Percentiles rank a stretch among this genome's conserved stretches.
Conservation (phyloP, 2,113 vertebrate genomes). For the Martes martes region DNA sequence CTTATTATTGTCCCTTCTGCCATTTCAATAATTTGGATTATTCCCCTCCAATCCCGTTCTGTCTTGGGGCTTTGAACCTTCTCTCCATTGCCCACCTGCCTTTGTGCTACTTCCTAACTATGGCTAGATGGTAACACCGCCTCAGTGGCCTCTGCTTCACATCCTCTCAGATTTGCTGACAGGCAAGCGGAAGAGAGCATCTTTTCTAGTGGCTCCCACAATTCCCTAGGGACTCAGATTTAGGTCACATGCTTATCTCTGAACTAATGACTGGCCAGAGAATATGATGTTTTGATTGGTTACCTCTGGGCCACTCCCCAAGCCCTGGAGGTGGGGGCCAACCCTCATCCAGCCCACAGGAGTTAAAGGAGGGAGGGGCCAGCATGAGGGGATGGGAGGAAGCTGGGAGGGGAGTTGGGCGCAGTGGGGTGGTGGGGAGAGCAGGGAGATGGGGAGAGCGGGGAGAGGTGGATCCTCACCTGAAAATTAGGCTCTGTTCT, state of each 20-base stretch:
- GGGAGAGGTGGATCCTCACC: not conserved
- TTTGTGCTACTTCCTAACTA: not conserved
- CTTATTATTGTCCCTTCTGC: not conserved
- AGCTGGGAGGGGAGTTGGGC: not conserved
- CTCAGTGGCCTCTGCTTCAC: not conserved
- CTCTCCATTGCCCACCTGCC: not conserved
- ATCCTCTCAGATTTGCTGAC: not conserved
- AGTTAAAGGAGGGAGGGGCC: not conserved
- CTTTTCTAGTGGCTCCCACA: not conserved
- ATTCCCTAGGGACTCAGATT: not conserved
- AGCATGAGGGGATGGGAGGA: too few species aligned
- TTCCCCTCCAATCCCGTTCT: not conserved
- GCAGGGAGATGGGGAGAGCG: too few species aligned
- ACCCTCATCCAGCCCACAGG: not conserved
- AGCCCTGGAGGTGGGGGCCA: not conserved
- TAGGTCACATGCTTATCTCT: not conserved
- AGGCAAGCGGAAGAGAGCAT: not conserved
- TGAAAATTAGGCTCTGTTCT: not conserved
- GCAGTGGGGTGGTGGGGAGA: not conserved
- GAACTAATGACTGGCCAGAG: not conserved
- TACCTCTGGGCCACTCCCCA: not conserved
- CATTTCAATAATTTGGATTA: not conserved
- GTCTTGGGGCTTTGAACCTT: not conserved
- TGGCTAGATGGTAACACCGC: rapidly evolving
- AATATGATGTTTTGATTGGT: not conserved